Percentiles rank a stretch among this genome's conserved stretches.
phyloP scores from a whole-genome alignment of 2,888 invertebrate species.

The Coenonympha arcania region DNA sequence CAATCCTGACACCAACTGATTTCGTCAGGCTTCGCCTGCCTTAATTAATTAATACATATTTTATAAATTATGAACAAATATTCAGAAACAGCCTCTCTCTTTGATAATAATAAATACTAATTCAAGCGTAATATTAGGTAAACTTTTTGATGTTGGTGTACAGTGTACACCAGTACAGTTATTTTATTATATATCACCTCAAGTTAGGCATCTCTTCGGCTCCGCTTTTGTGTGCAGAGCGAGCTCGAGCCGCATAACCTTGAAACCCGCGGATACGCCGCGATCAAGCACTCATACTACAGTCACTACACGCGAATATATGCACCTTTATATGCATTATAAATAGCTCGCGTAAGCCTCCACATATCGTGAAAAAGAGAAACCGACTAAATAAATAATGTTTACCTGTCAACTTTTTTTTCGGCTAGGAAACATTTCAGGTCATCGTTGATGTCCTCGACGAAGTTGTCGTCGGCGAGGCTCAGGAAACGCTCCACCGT shows the following conservation, averaged over 20 bases:
- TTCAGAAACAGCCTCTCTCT: too few relatives aligned
- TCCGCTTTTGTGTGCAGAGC: constrained; percentile 41
- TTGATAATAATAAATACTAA: too few relatives aligned
- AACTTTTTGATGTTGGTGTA: too few relatives aligned
- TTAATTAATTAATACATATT: too few relatives aligned
- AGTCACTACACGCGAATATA: constrained; percentile 7
- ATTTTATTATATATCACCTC: too few relatives aligned
- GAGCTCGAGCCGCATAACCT: constrained; percentile 60
- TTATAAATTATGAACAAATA: too few relatives aligned
- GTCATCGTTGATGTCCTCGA: constrained; percentile 70
- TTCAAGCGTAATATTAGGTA: too few relatives aligned
- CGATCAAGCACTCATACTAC: constrained; percentile 14
- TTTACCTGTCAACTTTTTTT: constrained; percentile 70
- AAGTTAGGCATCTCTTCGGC: too few relatives aligned
- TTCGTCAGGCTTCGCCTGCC: too few relatives aligned
- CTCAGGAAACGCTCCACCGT: constrained; percentile 66
- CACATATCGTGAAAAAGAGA: neutral
- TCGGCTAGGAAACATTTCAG: constrained; percentile 65
- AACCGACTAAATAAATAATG: constrained; percentile 38
- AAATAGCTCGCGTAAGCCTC: neutral
- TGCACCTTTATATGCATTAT: neutral
- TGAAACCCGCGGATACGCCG: constrained; percentile 37
- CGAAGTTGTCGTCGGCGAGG: constrained; percentile 66
- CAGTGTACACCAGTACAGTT: too few relatives aligned
- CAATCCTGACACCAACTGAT: too few relatives aligned